These are phyloP conservation scores for Procambarus clarkii DNA, from an alignment of 1,140 invertebrate species.

Conservation along the genomic window DNA sequence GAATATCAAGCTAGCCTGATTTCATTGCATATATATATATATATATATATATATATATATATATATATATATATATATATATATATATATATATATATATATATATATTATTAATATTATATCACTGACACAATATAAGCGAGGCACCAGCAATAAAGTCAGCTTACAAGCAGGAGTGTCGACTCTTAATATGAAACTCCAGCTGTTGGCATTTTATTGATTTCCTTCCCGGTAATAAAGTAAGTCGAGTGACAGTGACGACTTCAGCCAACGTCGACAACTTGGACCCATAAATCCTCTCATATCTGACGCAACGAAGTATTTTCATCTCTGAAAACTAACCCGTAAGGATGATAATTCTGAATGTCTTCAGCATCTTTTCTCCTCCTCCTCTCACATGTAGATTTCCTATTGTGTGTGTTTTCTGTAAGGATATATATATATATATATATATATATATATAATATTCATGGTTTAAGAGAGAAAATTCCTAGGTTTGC, in stretches of 20 bases:
- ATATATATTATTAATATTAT: too few species aligned
- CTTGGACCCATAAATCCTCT: not conserved
- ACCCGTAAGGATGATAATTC: not conserved
- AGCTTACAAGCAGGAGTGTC: too few species aligned
- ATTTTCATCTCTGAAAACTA: not conserved
- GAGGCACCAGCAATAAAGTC: too few species aligned
- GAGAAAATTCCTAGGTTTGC: slow-evolving; percentile 7
- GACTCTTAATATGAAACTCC: not conserved
- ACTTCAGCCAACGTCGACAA: not conserved
- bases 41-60: too few species aligned
- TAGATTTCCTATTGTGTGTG: not conserved
- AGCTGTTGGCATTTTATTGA: not conserved
- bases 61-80: too few species aligned
- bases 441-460: not conserved
- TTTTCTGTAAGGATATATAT: not conserved
- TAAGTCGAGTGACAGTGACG: not conserved
- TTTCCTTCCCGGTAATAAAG: not conserved
- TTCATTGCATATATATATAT: too few species aligned
- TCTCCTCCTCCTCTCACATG: not conserved
- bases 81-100: too few species aligned
- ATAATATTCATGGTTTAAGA: not conserved
- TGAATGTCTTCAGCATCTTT: not conserved
- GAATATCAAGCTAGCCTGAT: too few species aligned
- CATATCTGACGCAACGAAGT: not conserved
- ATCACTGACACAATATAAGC: too few species aligned